Evolutionary conservation across 1,140 invertebrate species (phyloP), one percentile per base, ranked within the genome.

Genomic region (Berghia stephanieae): DNA sequence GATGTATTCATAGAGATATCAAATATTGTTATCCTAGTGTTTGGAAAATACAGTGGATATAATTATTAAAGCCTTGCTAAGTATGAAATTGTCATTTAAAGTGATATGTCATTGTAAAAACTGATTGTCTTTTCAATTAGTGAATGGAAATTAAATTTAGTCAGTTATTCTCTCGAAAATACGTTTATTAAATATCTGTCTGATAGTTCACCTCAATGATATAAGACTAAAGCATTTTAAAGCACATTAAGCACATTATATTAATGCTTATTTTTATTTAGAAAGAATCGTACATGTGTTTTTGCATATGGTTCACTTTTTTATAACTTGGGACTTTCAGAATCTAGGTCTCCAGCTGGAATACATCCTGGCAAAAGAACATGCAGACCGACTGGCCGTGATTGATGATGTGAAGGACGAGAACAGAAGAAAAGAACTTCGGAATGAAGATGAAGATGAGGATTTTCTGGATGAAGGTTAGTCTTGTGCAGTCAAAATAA

Each of bases 381-480:
- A 85, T 52, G 92, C 93, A 42, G 92, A 93, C 69, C 90, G 95
- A 0, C 92, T 93, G 43, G 90, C 92, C 5, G 91, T 94, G 80
- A 91, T 96, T 0, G 83, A 86, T 82, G 86, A 88, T 69, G 79
- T 89, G n/a, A 91, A 91, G 0, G 96, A 98, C 88, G 96, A 97
- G 55, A 92, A 91, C 44, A 95, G 94, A 80, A 88, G 95, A 85
- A 93, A 93, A 73, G 95, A 98, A 81, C 90, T 98, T 0, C 87
- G 96, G 73, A 91, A 95, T 57, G 94, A 96, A 89, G 97, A 99
- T 84, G 97, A 99, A 86, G 96, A 99, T 85, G 98, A 99, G 91
- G 97, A 99, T 89, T 99, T 98, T 87, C 90, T 99, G 6, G 97
- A 99, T 91, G 98, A 99, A 93, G 94, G 95, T 96, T 77, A 38